phyloP scores from a whole-genome alignment of 2,113 vertebrate genomes.

The Lynx canadensis region DNA sequence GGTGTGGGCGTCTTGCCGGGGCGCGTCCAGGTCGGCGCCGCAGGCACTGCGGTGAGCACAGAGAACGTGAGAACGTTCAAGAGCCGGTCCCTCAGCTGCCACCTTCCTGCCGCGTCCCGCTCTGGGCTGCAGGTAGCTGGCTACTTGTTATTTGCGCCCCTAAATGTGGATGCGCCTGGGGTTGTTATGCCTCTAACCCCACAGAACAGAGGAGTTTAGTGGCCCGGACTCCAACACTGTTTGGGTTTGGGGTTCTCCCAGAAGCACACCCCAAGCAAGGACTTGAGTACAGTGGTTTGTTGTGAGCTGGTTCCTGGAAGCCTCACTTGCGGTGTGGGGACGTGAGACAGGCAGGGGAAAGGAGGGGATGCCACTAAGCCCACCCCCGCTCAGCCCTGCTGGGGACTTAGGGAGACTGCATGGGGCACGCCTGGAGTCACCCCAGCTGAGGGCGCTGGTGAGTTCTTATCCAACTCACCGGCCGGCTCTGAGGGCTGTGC shows the following conservation, averaged over 20 bases:
- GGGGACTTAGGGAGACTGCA: fast-evolving
- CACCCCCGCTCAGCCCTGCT: not conserved
- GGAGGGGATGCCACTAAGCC: not conserved
- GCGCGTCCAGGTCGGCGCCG: fast-evolving
- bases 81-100: not conserved
- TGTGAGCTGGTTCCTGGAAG: not conserved
- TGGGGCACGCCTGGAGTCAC: fast-evolving
- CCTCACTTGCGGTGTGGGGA: not conserved
- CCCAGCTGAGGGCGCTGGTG: not conserved
- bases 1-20: not conserved
- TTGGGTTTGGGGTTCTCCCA: not conserved
- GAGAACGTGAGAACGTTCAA: fast-evolving
- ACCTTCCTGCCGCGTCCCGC: not conserved
- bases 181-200: not conserved
- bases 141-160: not conserved
- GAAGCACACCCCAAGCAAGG: not conserved
- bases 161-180: not conserved
- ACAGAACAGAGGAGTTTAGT: not conserved
- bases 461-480: fast-evolving
- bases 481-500: fast-evolving
- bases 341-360: not conserved
- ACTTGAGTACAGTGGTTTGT: not conserved
- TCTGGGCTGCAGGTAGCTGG: not conserved
- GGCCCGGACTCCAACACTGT: not conserved
- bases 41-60: fast-evolving